phyloP scores from a whole-genome alignment of 2,797 vertebrate genomes.

The Melanotaenia nigrans region DNA sequence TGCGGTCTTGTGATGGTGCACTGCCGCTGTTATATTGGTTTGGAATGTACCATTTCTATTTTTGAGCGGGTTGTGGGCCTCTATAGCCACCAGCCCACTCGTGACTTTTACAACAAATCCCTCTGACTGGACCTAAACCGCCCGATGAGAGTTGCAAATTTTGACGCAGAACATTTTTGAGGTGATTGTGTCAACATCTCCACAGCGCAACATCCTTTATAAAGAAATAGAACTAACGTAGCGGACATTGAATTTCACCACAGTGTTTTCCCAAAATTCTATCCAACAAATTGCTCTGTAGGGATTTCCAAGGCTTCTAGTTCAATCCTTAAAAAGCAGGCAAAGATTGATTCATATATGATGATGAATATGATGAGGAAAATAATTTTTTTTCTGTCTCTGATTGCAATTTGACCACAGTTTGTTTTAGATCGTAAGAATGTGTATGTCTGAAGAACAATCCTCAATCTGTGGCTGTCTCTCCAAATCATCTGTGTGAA shows the following conservation, averaged over 20 bases:
- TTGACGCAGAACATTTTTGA: constrained; percentile 81
- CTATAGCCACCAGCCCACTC: constrained; percentile 75
- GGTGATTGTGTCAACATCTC: constrained; percentile 79
- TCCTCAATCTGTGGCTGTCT: constrained; percentile 60
- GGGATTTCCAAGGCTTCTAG: constrained; percentile 70
- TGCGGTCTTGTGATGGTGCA: constrained; percentile 85
- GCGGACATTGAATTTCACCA: constrained; percentile 63
- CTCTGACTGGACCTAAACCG: constrained; percentile 52
- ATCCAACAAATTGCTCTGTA: constrained; percentile 66
- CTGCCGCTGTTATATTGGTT: constrained; percentile 85
- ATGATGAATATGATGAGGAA: constrained; percentile 57
- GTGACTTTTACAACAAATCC: constrained; percentile 74
- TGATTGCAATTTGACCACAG: constrained; percentile 66
- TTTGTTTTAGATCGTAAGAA: constrained; percentile 61
- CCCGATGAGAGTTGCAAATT: constrained; percentile 46
- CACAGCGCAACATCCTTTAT: constrained; percentile 65
- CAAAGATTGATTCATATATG: constrained; percentile 51
- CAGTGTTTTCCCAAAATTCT: constrained; percentile 72
- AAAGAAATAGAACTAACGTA: constrained; percentile 64
- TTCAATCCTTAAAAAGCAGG: constrained; percentile 39
- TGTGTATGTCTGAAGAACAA: constrained; percentile 54
- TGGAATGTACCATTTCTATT: constrained; percentile 87
- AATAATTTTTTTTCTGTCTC: constrained; percentile 22
- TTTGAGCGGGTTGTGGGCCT: constrained; percentile 78
- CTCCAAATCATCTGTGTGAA: constrained; percentile 66